phyloP scores from a whole-genome alignment of 2,797 vertebrate species.

The Ptychadena robeensis region DNA sequence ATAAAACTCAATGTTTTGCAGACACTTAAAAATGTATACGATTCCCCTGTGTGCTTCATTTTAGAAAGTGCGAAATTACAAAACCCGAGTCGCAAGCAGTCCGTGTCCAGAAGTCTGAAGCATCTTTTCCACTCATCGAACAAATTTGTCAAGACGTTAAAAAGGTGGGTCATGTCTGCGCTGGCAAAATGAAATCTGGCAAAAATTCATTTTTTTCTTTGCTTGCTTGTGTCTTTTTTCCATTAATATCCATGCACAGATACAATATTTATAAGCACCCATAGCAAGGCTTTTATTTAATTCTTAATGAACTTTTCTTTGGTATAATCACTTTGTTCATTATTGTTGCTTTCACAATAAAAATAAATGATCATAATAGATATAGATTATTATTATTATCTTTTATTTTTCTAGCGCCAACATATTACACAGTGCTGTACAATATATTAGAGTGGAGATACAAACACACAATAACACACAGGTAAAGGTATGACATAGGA shows the following conservation, averaged over 20 bases:
- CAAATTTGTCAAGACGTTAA: constrained; percentile 97
- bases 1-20: constrained; percentile 36
- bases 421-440: no score
- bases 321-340: no score
- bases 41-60: constrained; percentile 62
- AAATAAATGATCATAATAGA: no score
- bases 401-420: no score
- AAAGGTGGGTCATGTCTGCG: constrained; percentile 80
- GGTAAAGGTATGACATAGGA: no score
- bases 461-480: no score
- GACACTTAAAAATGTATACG: constrained; percentile 39
- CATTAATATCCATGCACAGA: background rate
- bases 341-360: no score
- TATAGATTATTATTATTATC: no score
- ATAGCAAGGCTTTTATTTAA: no score
- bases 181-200: background rate
- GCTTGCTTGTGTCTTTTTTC: background rate
- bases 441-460: no score
- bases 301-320: no score
- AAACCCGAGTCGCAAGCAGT: constrained; percentile 92
- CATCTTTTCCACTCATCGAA: constrained; percentile 96
- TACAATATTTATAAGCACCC: background rate
- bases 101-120: constrained; percentile 92
- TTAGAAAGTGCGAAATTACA: constrained; percentile 89
- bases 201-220: background rate